A percentile compares a stretch with the other conserved stretches of the same genome.
Evolutionary conservation across 2,797 vertebrate genomes (phyloP).

Genomic region (Centroberyx gerrardi): DNA sequence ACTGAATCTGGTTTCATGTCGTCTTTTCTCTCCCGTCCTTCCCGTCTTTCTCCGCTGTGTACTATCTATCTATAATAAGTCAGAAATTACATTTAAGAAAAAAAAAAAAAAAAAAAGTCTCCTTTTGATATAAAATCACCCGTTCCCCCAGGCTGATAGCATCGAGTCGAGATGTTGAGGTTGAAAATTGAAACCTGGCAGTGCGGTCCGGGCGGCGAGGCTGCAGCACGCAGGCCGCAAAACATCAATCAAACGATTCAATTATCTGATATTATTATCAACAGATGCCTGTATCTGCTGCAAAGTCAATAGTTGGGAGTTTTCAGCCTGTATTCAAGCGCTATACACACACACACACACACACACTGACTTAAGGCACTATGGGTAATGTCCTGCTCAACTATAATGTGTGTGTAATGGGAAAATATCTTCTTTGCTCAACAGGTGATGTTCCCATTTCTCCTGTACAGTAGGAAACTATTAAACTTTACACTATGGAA

Average conservation of each 20-base stretch:
- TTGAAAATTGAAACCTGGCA: constrained; percentile 39
- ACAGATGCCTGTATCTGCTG: constrained; percentile 4
- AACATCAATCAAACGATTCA: constrained; percentile 52
- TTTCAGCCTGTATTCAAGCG: constrained; percentile 5
- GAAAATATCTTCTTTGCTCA: too few relatives aligned
- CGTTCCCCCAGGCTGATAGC: constrained; percentile 11
- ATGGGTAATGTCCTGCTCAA: too few relatives aligned
- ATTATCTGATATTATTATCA: constrained; percentile 67
- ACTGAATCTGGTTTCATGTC: too few relatives aligned
- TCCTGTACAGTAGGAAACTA: too few relatives aligned
- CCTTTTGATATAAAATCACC: not conserved
- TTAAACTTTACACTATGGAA: too few relatives aligned
- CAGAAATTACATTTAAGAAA: constrained; percentile 12
- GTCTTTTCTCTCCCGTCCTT: too few relatives aligned
- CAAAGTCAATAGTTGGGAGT: not conserved
- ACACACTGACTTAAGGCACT: too few relatives aligned
- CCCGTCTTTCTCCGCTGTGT: not conserved
- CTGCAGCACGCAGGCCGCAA: constrained; percentile 1
- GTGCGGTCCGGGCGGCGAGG: not conserved
- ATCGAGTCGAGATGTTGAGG: not conserved
- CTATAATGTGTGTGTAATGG: too few relatives aligned
- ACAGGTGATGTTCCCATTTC: too few relatives aligned
- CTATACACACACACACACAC: too few relatives aligned
- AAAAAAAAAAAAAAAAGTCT: not conserved
- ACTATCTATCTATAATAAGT: not conserved